These are phyloP conservation scores for Caligus rogercresseyi DNA, from an alignment of 1,140 invertebrate genomes.

Conservation along the genomic window DNA sequence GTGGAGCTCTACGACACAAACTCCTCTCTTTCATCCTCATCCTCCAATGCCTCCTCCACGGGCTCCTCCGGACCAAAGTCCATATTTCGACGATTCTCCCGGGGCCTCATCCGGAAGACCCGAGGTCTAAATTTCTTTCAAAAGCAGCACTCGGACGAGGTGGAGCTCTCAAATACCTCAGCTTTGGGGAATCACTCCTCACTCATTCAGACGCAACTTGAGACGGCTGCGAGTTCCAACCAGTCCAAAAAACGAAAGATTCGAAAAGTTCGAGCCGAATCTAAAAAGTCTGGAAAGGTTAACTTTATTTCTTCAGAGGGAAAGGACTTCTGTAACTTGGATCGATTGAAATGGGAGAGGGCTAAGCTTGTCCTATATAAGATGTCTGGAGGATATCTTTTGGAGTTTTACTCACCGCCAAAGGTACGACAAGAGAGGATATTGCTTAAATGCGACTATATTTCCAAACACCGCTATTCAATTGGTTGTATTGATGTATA, in stretches of 20 bases:
- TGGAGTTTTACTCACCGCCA: constrained; percentile 88
- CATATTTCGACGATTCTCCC: constrained; percentile 55
- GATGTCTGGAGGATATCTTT: constrained; percentile 75
- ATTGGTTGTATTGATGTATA: too few relatives aligned
- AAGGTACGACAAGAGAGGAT: constrained; percentile 54
- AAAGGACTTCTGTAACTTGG: constrained; percentile 58
- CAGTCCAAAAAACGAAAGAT: constrained; percentile 43
- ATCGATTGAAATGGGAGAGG: constrained; percentile 79
- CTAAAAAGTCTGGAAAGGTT: constrained; percentile 83
- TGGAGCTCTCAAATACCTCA: constrained; percentile 45
- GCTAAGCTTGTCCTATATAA: constrained; percentile 74
- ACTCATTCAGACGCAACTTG: constrained; percentile 24
- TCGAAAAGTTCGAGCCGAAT: constrained; percentile 69
- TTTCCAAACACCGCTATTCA: too few relatives aligned
- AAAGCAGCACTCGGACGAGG: constrained; percentile 76
- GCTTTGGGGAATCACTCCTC: constrained; percentile 27
- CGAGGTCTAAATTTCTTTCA: constrained; percentile 54
- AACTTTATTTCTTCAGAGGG: constrained; percentile 60
- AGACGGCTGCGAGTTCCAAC: constrained; percentile 24
- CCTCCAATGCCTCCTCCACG: background rate
- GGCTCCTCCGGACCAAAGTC: constrained; percentile 22
- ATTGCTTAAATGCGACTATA: too few relatives aligned
- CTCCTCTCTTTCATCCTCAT: background rate
- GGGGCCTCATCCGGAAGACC: constrained; percentile 61
- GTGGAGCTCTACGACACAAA: background rate